A percentile compares a stretch with the other conserved stretches of the same genome.
These are phyloP conservation scores for Neotoma lepida DNA, from an alignment of 2,113 vertebrate species.

Conservation along the genomic window DNA sequence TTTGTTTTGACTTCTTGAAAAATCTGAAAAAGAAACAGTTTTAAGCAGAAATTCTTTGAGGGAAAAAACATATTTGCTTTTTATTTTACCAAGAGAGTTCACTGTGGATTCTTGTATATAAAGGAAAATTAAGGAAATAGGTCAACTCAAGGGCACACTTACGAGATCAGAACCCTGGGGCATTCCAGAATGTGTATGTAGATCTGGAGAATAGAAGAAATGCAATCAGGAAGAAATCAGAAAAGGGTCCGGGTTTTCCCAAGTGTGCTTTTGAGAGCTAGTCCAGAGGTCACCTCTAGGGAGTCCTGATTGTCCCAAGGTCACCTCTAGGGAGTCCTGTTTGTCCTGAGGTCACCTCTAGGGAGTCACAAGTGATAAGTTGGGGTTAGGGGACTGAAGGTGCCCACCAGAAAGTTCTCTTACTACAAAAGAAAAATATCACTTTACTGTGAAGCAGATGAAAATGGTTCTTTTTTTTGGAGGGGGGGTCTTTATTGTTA, in stretches of 20 bases:
- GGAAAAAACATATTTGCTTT: neutral
- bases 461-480: too few relatives aligned
- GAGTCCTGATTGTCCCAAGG: neutral
- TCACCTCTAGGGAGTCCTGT: too few relatives aligned
- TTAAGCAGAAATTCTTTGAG: constrained; percentile 47
- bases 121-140: neutral
- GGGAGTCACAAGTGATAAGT: neutral
- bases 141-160: neutral
- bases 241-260: neutral
- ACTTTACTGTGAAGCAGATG: neutral
- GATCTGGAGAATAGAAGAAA: neutral
- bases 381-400: neutral
- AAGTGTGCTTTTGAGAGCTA: neutral
- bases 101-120: neutral
- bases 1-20: constrained; percentile 50
- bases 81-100: constrained; percentile 3
- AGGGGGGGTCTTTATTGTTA: neutral
- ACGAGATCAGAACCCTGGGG: rapidly evolving
- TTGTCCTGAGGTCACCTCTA: too few relatives aligned
- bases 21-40: neutral
- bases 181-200: neutral
- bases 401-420: neutral
- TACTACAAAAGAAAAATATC: neutral
- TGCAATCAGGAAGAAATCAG: neutral
- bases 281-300: neutral